Evolutionary conservation across 2,888 invertebrate genomes (phyloP).

Genomic region (Candidula unifasciata): DNA sequence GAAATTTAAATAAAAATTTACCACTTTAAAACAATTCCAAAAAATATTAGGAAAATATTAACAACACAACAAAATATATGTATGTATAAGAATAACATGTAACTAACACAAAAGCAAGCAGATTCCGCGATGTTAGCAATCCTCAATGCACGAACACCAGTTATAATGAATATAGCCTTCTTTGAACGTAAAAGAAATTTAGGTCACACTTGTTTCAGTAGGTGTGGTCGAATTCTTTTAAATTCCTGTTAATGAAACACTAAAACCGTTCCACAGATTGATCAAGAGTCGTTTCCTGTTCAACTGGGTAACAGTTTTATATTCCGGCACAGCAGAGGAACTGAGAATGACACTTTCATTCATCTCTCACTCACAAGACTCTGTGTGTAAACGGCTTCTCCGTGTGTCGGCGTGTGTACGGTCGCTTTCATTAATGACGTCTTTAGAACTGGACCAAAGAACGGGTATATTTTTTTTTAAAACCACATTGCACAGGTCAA

Average conservation of each 20-base stretch:
- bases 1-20: too few species aligned
- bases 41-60: too few species aligned
- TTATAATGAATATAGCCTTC: conserved; percentile 3
- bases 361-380: not conserved
- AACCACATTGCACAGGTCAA: not conserved
- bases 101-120: too few species aligned
- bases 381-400: not conserved
- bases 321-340: not conserved
- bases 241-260: conserved; percentile 12
- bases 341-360: not conserved
- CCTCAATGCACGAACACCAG: too few species aligned
- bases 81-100: too few species aligned
- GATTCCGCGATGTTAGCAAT: too few species aligned
- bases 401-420: conserved; percentile 42
- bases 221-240: conserved; percentile 51
- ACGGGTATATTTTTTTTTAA: not conserved
- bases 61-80: too few species aligned
- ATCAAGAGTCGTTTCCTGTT: conserved; percentile 8
- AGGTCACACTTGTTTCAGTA: conserved; percentile 44
- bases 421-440: conserved; percentile 34
- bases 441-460: conserved; percentile 39
- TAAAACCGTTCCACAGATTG: not conserved
- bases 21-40: too few species aligned
- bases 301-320: conserved; percentile 33
- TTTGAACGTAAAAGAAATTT: not conserved